phyloP scores from a whole-genome alignment of 2,888 invertebrate genomes.

The Selenia dentaria region DNA sequence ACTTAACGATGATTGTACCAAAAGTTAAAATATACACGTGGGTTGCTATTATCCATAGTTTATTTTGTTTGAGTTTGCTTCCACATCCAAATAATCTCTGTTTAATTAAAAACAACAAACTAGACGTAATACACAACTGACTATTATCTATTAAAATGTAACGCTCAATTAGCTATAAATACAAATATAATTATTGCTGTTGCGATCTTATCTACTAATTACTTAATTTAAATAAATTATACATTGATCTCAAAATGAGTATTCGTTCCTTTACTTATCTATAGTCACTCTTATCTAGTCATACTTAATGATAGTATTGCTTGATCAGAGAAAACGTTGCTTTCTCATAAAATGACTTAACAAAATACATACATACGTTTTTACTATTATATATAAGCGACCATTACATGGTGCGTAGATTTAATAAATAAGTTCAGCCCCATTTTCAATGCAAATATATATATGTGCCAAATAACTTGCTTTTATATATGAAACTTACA shows the following conservation, averaged over 20 bases:
- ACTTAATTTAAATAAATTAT: slow-evolving; percentile 61
- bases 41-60: slow-evolving; percentile 21
- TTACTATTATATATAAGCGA: slow-evolving; percentile 51
- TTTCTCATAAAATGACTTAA: slow-evolving; percentile 69
- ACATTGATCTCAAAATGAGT: slow-evolving; percentile 81
- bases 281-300: slow-evolving; percentile 67
- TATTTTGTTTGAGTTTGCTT: slow-evolving; percentile 44
- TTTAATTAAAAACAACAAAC: slow-evolving; percentile 76
- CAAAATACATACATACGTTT: slow-evolving; percentile 57
- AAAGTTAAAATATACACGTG: slow-evolving; percentile 27
- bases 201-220: slow-evolving; percentile 56
- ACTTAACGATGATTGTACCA: slow-evolving; percentile 59
- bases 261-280: slow-evolving; percentile 71
- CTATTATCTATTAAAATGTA: slow-evolving; percentile 80
- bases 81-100: slow-evolving; percentile 66
- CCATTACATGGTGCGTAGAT: slow-evolving; percentile 70
- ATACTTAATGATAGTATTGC: slow-evolving; percentile 79
- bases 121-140: slow-evolving; percentile 76
- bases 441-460: slow-evolving; percentile 1
- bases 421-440: slow-evolving; percentile 32
- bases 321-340: slow-evolving; percentile 76
- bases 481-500: too few relatives aligned
- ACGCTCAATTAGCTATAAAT: slow-evolving; percentile 83
- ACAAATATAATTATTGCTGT: slow-evolving; percentile 84
- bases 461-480: too few relatives aligned